Evolutionary conservation across 2,888 invertebrate species (phyloP), one percentile per base, ranked within the genome.

Genomic region (Corbicula japonica): DNA sequence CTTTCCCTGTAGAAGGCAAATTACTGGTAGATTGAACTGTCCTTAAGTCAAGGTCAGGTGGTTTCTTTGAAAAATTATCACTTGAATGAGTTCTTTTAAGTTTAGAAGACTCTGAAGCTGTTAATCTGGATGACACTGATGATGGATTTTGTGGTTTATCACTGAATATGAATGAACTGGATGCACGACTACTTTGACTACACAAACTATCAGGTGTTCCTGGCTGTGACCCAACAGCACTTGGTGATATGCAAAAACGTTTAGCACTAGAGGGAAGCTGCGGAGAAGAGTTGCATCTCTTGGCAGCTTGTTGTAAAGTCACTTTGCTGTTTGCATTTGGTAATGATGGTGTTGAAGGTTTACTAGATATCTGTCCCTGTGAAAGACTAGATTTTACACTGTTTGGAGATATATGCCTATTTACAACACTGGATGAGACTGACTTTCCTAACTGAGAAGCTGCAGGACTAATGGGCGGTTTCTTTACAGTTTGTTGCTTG

Each of bases 301-400:
- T 83, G 5, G 71, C 60, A 30, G 73, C 60, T 35, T 78, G 71
- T n/a, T 78, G 72, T n/a, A 63, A 58, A 41, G 54, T 30, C 15
- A 44, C 28, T 46, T 72, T 72, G 71, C 70, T 78, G 65, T 79
- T 79, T 50, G 35, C 70, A 61, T 63, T 80, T 63, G 70, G 80
- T 65, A 80, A 72, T 65, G 78, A 77, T 72, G 80, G 83, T 56
- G 83, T 78, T 70, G 46, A 74, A 60, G 74, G 81, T 76, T 82
- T 77, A 66, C 77, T 78, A 70, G 50, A 66, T 65, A 65, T 81
- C 71, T 77, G 82, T 76, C 70, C 83, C 70, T 72, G 71, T 79
- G 85, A 82, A 83, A 86, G 87, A 87, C 87, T 87, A 87, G 87
- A 86, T 72, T 83, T 83, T 66, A 81, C 85, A 86, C 75, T 78